Percentiles rank a stretch among this genome's conserved stretches.
Evolutionary conservation across 2,888 invertebrate species (phyloP).

Genomic region (Agrochola macilenta): DNA sequence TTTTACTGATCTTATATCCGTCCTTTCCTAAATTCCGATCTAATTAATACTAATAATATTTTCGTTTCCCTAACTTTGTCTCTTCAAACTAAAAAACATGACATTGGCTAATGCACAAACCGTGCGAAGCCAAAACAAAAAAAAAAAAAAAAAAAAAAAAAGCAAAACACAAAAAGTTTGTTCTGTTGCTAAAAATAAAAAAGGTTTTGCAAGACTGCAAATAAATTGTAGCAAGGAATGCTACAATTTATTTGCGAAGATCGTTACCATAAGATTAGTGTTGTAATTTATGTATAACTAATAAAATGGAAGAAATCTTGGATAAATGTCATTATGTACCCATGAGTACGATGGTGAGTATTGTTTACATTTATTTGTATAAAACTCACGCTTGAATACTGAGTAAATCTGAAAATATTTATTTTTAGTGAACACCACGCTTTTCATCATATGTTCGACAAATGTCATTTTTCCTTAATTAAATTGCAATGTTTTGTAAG

Average conservation of each 20-base stretch:
- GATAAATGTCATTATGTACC: constrained; percentile 75
- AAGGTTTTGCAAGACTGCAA: neutral
- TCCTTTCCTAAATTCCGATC: too few species aligned
- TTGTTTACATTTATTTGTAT: neutral
- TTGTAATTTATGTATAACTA: neutral
- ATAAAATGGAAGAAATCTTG: constrained; percentile 54
- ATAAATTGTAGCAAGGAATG: too few species aligned
- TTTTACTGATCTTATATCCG: too few species aligned
- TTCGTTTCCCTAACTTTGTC: too few species aligned
- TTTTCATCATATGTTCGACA: neutral
- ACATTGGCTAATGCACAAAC: too few species aligned
- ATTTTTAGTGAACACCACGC: neutral
- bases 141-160: too few species aligned
- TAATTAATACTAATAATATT: too few species aligned
- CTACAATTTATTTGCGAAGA: too few species aligned
- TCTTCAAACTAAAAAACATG: too few species aligned
- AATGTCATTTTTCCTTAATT: neutral
- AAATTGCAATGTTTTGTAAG: neutral
- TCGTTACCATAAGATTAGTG: neutral
- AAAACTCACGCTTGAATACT: neutral
- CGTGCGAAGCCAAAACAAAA: too few species aligned
- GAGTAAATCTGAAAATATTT: too few species aligned
- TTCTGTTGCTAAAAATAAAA: neutral
- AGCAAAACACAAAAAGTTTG: too few species aligned
- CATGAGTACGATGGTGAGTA: constrained; percentile 80